These are phyloP conservation scores for Lutjanus erythropterus DNA, from an alignment of 2,113 vertebrate genomes.

Conservation along the genomic window DNA sequence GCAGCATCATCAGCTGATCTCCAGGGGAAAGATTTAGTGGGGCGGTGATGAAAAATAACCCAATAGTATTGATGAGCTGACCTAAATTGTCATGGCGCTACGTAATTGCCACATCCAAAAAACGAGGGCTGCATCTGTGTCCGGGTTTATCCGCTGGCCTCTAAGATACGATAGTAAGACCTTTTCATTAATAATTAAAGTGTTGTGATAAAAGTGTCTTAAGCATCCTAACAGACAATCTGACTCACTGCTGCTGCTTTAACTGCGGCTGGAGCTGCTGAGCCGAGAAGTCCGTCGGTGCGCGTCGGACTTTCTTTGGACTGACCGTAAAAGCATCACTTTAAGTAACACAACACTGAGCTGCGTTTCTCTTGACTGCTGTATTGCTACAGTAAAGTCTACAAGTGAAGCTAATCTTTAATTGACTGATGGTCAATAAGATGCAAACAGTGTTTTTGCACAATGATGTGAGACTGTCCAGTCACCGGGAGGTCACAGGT, in stretches of 20 bases:
- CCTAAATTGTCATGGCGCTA: slow-evolving; percentile 62
- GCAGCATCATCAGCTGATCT: slow-evolving; percentile 28
- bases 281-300: background rate
- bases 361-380: background rate
- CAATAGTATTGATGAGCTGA: slow-evolving; percentile 57
- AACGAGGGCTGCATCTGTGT: slow-evolving; percentile 16
- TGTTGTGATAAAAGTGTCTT: slow-evolving; percentile 7
- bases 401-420: background rate
- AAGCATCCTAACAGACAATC: background rate
- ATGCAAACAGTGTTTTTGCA: background rate
- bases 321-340: background rate
- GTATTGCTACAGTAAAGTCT: background rate
- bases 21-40: slow-evolving; percentile 40
- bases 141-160: slow-evolving; percentile 7
- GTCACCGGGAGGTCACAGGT: background rate
- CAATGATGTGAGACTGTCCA: background rate
- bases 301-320: slow-evolving; percentile 20
- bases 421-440: background rate
- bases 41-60: slow-evolving; percentile 19
- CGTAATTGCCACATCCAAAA: slow-evolving; percentile 43
- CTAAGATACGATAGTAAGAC: slow-evolving; percentile 2
- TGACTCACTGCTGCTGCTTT: background rate
- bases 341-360: background rate
- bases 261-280: background rate
- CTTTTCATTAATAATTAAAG: slow-evolving; percentile 27